Evolutionary conservation across 2,888 invertebrate genomes (phyloP), one percentile per base, ranked within the genome.

Genomic region (Drosophila macrothrix): DNA sequence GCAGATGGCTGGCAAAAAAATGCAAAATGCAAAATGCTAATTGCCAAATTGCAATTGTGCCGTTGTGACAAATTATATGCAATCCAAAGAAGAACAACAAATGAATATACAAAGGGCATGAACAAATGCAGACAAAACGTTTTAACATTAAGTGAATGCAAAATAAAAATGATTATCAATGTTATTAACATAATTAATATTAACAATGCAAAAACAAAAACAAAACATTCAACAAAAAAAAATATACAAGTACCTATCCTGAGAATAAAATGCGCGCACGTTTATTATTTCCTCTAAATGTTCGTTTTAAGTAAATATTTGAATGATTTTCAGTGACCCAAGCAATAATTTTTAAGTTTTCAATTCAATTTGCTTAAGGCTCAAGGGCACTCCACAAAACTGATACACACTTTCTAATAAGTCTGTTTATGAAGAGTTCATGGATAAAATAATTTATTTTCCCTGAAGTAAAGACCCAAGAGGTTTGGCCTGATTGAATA

Each of bases 191-290:
- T 90, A 89, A 90, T 90, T 92, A 92, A 90, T 88, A 92, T 92
- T 90, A 91, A 90, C 85, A 90, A 83, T 84, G 73, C 71, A 82
- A 80, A 79, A 78, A 58, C 59, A 46, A 73, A 73, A 81, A 71
- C 68, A 68, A 80, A 78, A 86, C 77, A 85, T 82, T 71, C 59
- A 72, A 46, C 22, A 54, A 35, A n/a, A 84, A 84, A 84, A 85
- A 85, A 90, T 85, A 91, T 92, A 92, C 91, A 92, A 92, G 92
- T 92, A 92, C 92, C 92, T 92, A 92, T 92, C 92, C 91, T 91
- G 86, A 92, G 84, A 86, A 90, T 90, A 91, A 91, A 91, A 90
- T 90, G 83, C 80, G 84, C 90, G 90, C 85, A 90, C 91, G 86
- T 90, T 90, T 91, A 90, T 91, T 91, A 90, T 90, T 91, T 89